Conservation (phyloP, 2,797 vertebrate genomes). For the Tamandua tetradactyla region DNA sequence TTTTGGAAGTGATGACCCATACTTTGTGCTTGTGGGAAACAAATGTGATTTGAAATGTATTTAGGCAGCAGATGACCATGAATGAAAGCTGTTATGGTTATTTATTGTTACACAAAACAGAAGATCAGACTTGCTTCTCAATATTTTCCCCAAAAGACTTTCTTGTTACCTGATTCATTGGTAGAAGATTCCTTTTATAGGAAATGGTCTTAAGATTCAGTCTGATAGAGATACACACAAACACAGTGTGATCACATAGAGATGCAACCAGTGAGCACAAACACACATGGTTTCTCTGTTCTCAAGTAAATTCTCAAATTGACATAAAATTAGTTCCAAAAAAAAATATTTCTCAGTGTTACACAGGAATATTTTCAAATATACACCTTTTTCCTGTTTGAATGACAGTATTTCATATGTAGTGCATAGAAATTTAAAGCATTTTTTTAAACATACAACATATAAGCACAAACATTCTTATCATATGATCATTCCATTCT, state of each 20-base stretch:
- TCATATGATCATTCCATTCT: too few relatives aligned
- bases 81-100: conserved; percentile 39
- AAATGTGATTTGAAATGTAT: conserved; percentile 59
- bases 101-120: conserved; percentile 51
- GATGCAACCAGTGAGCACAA: background rate
- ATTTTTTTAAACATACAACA: too few relatives aligned
- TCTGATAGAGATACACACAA: background rate
- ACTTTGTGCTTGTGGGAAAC: conserved; percentile 53
- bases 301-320: conserved; percentile 13
- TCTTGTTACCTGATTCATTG: background rate
- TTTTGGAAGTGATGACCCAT: conserved; percentile 63
- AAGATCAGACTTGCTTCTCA: conserved; percentile 10
- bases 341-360: conserved; percentile 39
- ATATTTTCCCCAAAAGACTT: conserved; percentile 13
- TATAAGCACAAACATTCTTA: too few relatives aligned
- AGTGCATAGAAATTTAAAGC: conserved; percentile 39
- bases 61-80: conserved; percentile 20
- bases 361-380: conserved; percentile 56
- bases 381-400: background rate
- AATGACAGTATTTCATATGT: conserved; percentile 46
- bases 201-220: background rate
- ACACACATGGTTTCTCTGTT: conserved; percentile 17
- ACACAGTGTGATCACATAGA: background rate
- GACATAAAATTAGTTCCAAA: conserved; percentile 32
- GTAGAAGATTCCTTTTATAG: background rate